A percentile compares a stretch with the other conserved stretches of the same genome.
These are phyloP conservation scores for Danio rerio DNA, from an alignment of 2,113 vertebrate species.

Conservation along the genomic window GRCz12tu NC_133181.1:43590001-43590500, in stretches of 20 bases:
- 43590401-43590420: neutral
- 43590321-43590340: neutral
- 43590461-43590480: neutral
- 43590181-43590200: neutral
- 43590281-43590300: neutral
- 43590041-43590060: neutral
- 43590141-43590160: slow-evolving; percentile 11
- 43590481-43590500: neutral
- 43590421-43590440: neutral
- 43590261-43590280: no score
- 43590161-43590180: neutral
- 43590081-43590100: neutral
- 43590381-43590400: neutral
- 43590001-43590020: no score
- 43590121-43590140: neutral
- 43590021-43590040: no score
- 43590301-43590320: neutral
- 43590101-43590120: neutral
- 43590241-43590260: neutral
- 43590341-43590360: neutral
- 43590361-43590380: neutral
- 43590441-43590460: neutral
- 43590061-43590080: neutral
- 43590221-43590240: neutral
- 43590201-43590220: neutral